phyloP scores from a whole-genome alignment of 2,888 invertebrate genomes.

The Bruchidius siliquastri region DNA sequence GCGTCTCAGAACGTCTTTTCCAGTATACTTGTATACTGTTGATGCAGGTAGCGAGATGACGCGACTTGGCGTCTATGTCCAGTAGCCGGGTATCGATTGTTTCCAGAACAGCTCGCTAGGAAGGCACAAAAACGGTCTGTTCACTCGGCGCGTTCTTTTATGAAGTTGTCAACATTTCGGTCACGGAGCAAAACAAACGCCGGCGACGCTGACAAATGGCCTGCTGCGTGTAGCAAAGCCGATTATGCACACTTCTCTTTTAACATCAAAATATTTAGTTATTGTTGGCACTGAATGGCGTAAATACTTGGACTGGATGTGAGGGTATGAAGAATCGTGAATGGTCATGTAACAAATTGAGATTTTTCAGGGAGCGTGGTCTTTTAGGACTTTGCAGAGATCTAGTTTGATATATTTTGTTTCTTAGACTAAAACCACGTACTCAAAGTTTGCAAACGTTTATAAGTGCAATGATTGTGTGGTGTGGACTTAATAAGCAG shows the following conservation, averaged over 20 bases:
- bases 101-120: background rate
- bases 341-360: background rate
- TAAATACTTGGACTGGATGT: background rate
- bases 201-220: background rate
- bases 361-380: background rate
- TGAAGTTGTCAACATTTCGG: background rate
- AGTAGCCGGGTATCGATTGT: background rate
- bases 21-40: no score
- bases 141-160: background rate
- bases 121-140: background rate
- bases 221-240: background rate
- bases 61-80: background rate
- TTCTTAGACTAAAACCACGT: no score
- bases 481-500: no score
- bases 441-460: no score
- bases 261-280: background rate
- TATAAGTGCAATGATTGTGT: no score
- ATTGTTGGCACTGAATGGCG: background rate
- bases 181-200: background rate
- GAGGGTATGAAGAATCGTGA: background rate
- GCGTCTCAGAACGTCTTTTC: no score
- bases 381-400: no score
- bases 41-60: background rate
- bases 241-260: background rate
- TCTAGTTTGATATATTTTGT: no score